Evolutionary conservation across 2,888 invertebrate genomes (phyloP).

Genomic region (Drosophila cognata): DNA sequence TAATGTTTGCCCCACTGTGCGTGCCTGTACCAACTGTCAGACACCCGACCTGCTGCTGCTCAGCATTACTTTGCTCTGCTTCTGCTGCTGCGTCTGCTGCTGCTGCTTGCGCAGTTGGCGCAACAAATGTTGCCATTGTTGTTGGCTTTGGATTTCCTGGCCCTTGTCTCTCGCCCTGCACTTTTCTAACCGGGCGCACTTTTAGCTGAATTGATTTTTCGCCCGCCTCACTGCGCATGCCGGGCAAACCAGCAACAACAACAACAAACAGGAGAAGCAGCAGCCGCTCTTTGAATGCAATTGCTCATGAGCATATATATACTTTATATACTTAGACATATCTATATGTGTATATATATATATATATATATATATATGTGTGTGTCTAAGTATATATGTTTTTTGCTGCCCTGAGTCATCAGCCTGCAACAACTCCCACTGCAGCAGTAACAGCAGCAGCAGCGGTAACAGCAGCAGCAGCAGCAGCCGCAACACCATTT

Average conservation of each 20-base stretch:
- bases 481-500: conserved; percentile 27
- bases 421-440: conserved; percentile 33
- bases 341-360: conserved; percentile 2
- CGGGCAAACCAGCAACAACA: conserved; percentile 57
- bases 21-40: not conserved
- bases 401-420: conserved; percentile 54
- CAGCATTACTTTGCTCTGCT: conserved; percentile 61
- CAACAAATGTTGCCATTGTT: conserved; percentile 79
- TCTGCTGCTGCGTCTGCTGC: conserved; percentile 13
- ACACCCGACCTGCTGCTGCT: conserved; percentile 12
- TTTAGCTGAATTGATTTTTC: conserved; percentile 84
- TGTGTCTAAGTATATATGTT: conserved; percentile 3
- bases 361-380: conserved; percentile 3
- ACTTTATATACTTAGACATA: conserved; percentile 5
- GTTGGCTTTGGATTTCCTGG: conserved; percentile 29
- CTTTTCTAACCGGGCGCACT: conserved; percentile 74
- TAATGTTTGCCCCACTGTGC: not conserved
- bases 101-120: conserved; percentile 45
- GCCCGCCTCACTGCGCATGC: conserved; percentile 74
- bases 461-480: conserved; percentile 16
- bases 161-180: conserved; percentile 47
- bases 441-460: conserved; percentile 19
- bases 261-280: conserved; percentile 11
- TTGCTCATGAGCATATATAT: conserved; percentile 23
- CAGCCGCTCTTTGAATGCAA: conserved; percentile 58